These are phyloP conservation scores for Felis chaus DNA, from an alignment of 2,113 vertebrate species.

Conservation along the genomic window DNA sequence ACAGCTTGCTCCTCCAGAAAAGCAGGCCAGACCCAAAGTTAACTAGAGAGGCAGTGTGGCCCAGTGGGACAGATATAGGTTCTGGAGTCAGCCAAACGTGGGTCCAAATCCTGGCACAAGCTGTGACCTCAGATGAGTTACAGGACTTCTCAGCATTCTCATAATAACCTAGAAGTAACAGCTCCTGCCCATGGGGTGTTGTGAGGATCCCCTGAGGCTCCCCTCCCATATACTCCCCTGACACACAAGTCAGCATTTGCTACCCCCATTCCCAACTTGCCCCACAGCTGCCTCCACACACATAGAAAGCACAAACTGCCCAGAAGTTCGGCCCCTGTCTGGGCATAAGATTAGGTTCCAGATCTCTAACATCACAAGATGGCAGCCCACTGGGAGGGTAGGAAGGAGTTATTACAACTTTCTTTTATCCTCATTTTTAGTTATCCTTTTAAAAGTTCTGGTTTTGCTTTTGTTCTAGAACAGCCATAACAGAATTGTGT, in stretches of 20 bases:
- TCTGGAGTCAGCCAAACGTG: neutral
- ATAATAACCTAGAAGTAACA: neutral
- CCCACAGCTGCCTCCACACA: neutral
- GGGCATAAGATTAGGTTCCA: neutral
- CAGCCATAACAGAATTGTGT: neutral
- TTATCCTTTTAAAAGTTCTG: neutral
- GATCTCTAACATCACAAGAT: rapidly evolving
- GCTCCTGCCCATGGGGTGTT: neutral
- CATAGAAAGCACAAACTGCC: neutral
- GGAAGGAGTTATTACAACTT: neutral
- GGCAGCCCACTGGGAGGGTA: rapidly evolving
- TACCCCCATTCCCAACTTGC: neutral
- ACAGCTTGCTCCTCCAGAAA: neutral
- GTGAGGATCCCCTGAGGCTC: neutral
- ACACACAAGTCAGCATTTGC: neutral
- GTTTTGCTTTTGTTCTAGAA: neutral
- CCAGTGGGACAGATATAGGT: neutral
- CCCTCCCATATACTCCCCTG: neutral
- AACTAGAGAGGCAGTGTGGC: neutral
- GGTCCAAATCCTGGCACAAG: no score
- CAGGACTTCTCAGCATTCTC: neutral
- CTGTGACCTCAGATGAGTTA: neutral
- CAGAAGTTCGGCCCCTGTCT: neutral
- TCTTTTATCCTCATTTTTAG: neutral
- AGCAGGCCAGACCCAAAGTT: neutral